Evolutionary conservation across 2,113 vertebrate species (phyloP).

Genomic region (Tachycineta bicolor): DNA sequence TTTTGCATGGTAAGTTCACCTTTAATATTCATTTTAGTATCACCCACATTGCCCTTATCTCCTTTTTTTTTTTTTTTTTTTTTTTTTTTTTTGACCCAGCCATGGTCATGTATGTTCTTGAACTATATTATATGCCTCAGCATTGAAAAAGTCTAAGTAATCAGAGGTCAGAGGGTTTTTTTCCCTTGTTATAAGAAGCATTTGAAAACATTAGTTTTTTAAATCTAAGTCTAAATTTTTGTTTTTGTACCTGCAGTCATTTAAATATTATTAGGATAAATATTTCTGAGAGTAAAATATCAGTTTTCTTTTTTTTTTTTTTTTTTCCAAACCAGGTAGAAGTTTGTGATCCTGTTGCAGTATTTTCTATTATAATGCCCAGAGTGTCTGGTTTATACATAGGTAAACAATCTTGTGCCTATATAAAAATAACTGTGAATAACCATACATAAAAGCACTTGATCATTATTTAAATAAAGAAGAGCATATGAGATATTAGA

Average conservation of each 20-base stretch:
- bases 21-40: not conserved
- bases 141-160: not conserved
- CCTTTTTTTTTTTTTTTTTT: not conserved
- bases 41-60: not conserved
- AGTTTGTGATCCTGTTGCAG: not conserved
- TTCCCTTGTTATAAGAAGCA: rapidly evolving
- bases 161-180: rapidly evolving
- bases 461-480: not conserved
- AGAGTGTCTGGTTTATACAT: not conserved
- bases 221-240: not conserved
- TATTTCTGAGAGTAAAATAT: not conserved
- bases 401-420: not conserved
- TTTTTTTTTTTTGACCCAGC: not conserved
- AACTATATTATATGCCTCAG: not conserved
- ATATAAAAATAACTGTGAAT: not conserved
- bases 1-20: not conserved
- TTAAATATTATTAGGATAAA: not conserved
- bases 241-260: not conserved
- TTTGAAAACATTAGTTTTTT: not conserved
- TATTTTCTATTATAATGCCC: not conserved
- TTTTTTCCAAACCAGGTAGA: not conserved
- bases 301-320: not conserved
- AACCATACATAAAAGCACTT: not conserved
- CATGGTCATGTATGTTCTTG: not conserved
- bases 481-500: not conserved